Evolutionary conservation across 1,140 invertebrate genomes (phyloP).

Genomic region (Trialeurodes vaporariorum): DNA sequence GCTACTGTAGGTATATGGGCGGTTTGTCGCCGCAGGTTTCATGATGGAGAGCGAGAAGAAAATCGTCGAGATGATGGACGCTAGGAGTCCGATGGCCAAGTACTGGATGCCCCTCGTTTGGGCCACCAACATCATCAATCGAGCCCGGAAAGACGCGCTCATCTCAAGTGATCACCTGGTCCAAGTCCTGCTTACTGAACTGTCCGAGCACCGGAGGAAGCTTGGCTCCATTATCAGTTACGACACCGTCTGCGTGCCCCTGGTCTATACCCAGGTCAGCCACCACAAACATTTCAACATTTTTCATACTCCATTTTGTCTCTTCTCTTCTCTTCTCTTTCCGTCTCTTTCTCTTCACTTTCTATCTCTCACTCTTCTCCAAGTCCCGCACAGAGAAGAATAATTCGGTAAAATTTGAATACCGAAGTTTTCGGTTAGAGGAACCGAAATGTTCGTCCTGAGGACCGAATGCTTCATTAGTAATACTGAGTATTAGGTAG

Average conservation of each 20-base stretch:
- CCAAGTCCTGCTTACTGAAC: conserved; percentile 66
- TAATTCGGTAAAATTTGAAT: too few relatives aligned
- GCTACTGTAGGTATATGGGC: neutral
- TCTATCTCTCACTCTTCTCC: neutral
- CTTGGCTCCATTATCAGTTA: conserved; percentile 77
- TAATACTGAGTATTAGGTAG: too few relatives aligned
- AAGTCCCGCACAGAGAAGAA: neutral
- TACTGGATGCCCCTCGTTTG: conserved; percentile 89
- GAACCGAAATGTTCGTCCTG: too few relatives aligned
- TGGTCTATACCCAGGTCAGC: conserved; percentile 91
- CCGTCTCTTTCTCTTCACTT: conserved; percentile 12
- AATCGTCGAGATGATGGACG: conserved; percentile 79
- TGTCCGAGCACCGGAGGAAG: conserved; percentile 69
- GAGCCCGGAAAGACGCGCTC: conserved; percentile 64
- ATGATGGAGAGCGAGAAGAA: conserved; percentile 85
- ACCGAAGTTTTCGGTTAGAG: too few relatives aligned
- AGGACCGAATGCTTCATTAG: too few relatives aligned
- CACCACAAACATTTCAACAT: too few relatives aligned
- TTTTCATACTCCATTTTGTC: conserved; percentile 4
- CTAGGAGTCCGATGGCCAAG: conserved; percentile 73
- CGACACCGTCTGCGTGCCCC: conserved; percentile 92
- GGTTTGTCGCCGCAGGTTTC: conserved; percentile 44
- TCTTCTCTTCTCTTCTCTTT: conserved; percentile 7
- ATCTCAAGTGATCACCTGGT: conserved; percentile 78
- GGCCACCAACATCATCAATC: conserved; percentile 81